These are phyloP conservation scores for Julus scanicus DNA, from an alignment of 2,888 invertebrate species.

Conservation along the genomic window DNA sequence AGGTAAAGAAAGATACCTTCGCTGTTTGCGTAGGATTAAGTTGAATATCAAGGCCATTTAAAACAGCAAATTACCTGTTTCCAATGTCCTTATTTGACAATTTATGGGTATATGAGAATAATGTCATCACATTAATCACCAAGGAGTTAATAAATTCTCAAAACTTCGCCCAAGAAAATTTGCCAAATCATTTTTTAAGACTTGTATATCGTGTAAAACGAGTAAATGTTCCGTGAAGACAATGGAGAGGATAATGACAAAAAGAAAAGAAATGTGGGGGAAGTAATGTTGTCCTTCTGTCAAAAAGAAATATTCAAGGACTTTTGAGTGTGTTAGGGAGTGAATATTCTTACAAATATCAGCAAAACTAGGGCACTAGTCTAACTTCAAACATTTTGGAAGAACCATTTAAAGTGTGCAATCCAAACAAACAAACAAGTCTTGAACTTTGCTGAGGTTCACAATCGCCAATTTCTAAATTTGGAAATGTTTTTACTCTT, in stretches of 20 bases:
- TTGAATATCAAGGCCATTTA: background rate
- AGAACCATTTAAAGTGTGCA: background rate
- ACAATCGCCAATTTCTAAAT: too few species aligned
- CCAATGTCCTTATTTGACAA: background rate
- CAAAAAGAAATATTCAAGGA: background rate
- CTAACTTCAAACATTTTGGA: too few species aligned
- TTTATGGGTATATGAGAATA: background rate
- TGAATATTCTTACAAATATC: too few species aligned
- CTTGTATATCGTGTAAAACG: background rate
- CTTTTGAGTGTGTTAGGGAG: background rate
- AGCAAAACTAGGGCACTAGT: too few species aligned
- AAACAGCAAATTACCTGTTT: background rate
- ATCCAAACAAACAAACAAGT: background rate
- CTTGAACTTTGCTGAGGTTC: background rate
- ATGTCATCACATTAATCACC: slow-evolving; percentile 2
- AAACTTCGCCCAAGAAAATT: background rate
- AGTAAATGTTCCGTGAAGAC: background rate
- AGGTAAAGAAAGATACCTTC: background rate
- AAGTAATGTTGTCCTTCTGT: slow-evolving; percentile 2
- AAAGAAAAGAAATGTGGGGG: background rate
- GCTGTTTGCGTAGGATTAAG: background rate
- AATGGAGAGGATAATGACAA: background rate
- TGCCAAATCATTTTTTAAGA: background rate
- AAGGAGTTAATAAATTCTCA: background rate
- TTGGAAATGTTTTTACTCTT: too few species aligned